These are phyloP conservation scores for Bradypodion ventrale DNA, from an alignment of 2,797 vertebrate species.

Conservation along the genomic window DNA sequence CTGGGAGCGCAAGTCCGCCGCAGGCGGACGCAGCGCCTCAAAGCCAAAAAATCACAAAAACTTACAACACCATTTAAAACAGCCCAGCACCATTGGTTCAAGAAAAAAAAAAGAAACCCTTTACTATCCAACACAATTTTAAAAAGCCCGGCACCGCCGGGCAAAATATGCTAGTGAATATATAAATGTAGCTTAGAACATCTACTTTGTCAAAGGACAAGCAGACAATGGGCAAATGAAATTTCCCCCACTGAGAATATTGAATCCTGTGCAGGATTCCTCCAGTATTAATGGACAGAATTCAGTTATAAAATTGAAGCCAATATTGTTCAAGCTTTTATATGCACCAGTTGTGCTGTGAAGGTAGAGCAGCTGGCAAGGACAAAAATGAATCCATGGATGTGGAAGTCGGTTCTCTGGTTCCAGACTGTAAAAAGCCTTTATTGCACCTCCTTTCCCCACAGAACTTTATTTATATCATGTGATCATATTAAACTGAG, in stretches of 20 bases:
- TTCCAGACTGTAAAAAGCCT: background rate
- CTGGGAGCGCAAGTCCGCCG: too few relatives aligned
- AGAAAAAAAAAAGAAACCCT: too few relatives aligned
- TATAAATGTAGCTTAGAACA: constrained; percentile 34
- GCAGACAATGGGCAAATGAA: constrained; percentile 35
- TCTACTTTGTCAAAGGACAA: background rate
- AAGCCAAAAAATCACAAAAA: too few relatives aligned
- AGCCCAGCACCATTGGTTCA: too few relatives aligned
- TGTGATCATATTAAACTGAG: background rate
- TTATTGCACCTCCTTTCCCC: background rate
- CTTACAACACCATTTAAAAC: too few relatives aligned
- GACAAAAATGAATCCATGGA: background rate
- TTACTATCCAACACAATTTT: too few relatives aligned
- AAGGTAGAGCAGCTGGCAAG: constrained; percentile 6
- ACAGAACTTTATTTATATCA: background rate
- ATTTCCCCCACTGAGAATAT: constrained; percentile 34
- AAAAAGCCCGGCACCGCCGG: too few relatives aligned
- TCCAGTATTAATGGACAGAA: constrained; percentile 44
- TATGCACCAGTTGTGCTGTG: constrained; percentile 26
- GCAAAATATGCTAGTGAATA: too few relatives aligned
- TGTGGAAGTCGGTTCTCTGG: background rate
- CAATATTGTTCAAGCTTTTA: constrained; percentile 40
- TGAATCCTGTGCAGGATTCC: constrained; percentile 20
- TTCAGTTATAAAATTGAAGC: constrained; percentile 33
- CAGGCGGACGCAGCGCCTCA: too few relatives aligned